Evolutionary conservation across 2,797 vertebrate genomes (phyloP), one percentile per base, ranked within the genome.

Genomic region (Micromesistius poutassou): DNA sequence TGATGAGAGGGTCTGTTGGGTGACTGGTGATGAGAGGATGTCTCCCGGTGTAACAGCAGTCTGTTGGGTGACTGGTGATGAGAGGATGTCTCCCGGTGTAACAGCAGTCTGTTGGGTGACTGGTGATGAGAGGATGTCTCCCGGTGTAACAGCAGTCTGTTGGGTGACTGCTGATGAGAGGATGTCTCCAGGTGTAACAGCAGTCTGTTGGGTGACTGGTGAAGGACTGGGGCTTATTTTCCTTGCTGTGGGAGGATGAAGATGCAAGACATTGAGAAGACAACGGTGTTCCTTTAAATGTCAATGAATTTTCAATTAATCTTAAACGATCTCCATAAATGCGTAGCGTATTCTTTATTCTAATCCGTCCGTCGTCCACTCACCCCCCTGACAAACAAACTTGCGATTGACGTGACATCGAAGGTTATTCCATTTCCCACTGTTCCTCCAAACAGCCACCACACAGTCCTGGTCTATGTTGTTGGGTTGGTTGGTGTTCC

Each of bases 311-410:
- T 28, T 22, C 46, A 50, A 8, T 28, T 12, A 10, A 68, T 10
- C 62, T 28, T 2, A 25, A 62, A 62, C n/a, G 12, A 25, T 25
- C 22, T 62, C 6, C n/a, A 25, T 62, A n/a, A 62, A 62, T n/a
- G 6, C 0, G 6, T 22, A 9, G n/a, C 9, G n/a, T 9, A 25
- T 25, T n/a, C 2, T 25, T 62, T 25, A 22, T 55, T 19, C 22
- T 55, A 55, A 19, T 55, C 50, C 22, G 10, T 62, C 55, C 22
- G 10, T n/a, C 6, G 33, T 36, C 1, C 12, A 83, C 91, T 89
- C 77, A 92, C 91, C 87, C 13, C 86, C 84, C 0, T 46, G 78
- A 80, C 93, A 94, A 78, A 93, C 19, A 76, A 93, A 93, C 1
- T 0, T 9, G 2, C 0, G 55, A 16, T n/a, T 79, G 0, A 0